Percentiles rank a stretch among this genome's conserved stretches.
phyloP scores from a whole-genome alignment of 1,140 invertebrate species.

The Zaprionus capensis region DNA sequence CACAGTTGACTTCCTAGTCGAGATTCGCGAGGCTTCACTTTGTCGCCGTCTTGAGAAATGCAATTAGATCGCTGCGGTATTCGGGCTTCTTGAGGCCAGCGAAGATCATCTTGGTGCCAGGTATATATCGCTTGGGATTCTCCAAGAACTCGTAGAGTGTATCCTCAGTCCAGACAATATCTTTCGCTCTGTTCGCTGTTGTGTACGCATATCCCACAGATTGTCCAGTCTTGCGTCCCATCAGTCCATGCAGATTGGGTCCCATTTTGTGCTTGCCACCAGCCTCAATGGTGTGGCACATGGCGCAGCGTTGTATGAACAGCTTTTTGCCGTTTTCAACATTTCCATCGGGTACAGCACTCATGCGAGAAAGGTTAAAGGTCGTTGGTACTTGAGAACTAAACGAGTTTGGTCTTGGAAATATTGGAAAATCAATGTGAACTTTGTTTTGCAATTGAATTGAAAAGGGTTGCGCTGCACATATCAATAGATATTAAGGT shows the following conservation, averaged over 20 bases:
- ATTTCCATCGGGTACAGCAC: not conserved
- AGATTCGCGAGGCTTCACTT: not conserved
- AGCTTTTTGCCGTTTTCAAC: conserved; percentile 15
- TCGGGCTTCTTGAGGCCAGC: conserved; percentile 15
- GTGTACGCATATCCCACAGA: conserved; percentile 10
- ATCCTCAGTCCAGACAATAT: conserved; percentile 16
- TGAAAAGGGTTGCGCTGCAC: no score
- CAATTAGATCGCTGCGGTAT: conserved; percentile 10
- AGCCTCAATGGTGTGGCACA: conserved; percentile 22
- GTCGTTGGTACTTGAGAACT: no score
- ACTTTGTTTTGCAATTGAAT: not conserved
- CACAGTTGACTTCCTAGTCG: not conserved
- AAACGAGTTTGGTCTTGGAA: no score
- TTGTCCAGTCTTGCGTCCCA: conserved; percentile 7
- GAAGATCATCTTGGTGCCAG: conserved; percentile 24
- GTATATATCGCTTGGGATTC: conserved; percentile 17
- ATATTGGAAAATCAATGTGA: not conserved
- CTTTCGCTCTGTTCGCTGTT: not conserved
- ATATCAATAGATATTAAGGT: no score
- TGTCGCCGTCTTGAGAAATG: conserved; percentile 8
- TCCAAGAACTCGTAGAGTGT: conserved; percentile 13
- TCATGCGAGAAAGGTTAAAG: not conserved
- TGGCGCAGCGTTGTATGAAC: conserved; percentile 24
- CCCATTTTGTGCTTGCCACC: conserved; percentile 28
- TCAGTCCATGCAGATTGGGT: conserved; percentile 19